Evolutionary conservation across 2,797 vertebrate genomes (phyloP).

Genomic region (Micromesistius poutassou): DNA sequence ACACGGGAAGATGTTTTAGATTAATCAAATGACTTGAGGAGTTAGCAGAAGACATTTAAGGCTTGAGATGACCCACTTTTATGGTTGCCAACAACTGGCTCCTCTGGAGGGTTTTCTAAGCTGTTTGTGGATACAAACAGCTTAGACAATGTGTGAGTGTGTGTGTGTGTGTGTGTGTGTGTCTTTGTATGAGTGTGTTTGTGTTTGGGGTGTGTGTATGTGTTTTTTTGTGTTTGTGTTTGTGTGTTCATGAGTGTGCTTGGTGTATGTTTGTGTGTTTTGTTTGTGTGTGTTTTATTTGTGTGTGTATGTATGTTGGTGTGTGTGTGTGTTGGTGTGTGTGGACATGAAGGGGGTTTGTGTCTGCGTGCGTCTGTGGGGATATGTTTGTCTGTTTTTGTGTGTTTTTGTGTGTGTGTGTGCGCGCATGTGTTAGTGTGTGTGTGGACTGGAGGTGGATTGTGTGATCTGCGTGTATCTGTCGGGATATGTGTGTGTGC

Average conservation of each 20-base stretch:
- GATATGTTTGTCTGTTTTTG: too few species aligned
- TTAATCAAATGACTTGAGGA: constrained; percentile 64
- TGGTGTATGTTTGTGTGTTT: too few species aligned
- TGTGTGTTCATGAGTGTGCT: not conserved
- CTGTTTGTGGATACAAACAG: constrained; percentile 49
- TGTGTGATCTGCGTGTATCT: constrained; percentile 7
- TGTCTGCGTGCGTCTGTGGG: too few species aligned
- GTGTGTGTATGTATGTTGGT: too few species aligned
- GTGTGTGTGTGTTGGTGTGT: too few species aligned
- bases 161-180: constrained; percentile 26
- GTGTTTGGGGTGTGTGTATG: constrained; percentile 12
- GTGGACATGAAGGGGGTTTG: too few species aligned
- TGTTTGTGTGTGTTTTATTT: too few species aligned
- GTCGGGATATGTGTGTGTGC: constrained; percentile 12
- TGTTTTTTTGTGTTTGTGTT: not conserved
- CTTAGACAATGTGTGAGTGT: constrained; percentile 18
- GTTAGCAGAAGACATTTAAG: constrained; percentile 47
- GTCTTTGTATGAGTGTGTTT: not conserved
- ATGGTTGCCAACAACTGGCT: constrained; percentile 55
- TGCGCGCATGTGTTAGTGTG: not conserved
- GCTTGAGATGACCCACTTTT: constrained; percentile 69
- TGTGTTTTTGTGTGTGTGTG: not conserved
- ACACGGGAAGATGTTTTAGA: constrained; percentile 60
- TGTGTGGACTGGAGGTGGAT: not conserved
- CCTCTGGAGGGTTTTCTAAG: constrained; percentile 52